A percentile compares a stretch with the other conserved stretches of the same genome.
These are phyloP conservation scores for Eulemur rufifrons DNA, from an alignment of 2,113 vertebrate species.

Conservation along the genomic window DNA sequence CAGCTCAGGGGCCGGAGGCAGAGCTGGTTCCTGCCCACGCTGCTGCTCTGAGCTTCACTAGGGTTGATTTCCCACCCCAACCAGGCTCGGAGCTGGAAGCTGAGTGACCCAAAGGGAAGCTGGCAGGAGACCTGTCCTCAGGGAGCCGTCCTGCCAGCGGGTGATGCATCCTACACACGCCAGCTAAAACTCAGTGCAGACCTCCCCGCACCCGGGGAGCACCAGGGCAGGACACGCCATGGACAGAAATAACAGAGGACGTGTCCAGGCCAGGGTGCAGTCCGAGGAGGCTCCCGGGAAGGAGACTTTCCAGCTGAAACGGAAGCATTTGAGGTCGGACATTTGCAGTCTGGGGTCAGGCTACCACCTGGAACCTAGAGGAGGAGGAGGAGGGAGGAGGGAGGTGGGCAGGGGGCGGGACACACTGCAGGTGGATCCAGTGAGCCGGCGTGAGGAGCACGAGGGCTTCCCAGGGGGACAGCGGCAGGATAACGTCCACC, in stretches of 20 bases:
- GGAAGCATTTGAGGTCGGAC: too few relatives aligned
- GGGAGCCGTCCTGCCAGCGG: too few relatives aligned
- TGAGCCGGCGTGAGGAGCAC: neutral
- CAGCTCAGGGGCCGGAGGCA: too few relatives aligned
- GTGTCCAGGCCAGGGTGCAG: fast-evolving
- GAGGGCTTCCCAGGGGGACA: neutral
- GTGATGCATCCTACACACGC: fast-evolving
- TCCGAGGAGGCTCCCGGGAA: neutral
- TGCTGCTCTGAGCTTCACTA: neutral
- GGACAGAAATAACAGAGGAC: neutral
- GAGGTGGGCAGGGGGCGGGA: fast-evolving
- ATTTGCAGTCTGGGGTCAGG: neutral
- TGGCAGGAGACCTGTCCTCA: neutral
- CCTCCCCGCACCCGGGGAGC: fast-evolving
- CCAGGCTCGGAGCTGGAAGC: neutral
- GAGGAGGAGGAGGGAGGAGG: neutral
- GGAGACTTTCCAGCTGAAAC: neutral
- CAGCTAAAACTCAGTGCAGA: neutral
- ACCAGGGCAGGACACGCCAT: fast-evolving
- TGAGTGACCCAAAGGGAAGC: neutral
- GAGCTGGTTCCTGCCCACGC: fast-evolving
- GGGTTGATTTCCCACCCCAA: fast-evolving
- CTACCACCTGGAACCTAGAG: fast-evolving
- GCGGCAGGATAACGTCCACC: fast-evolving
- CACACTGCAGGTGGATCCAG: neutral